Evolutionary conservation across 2,113 vertebrate species (phyloP).

Genomic region (Ia io): DNA sequence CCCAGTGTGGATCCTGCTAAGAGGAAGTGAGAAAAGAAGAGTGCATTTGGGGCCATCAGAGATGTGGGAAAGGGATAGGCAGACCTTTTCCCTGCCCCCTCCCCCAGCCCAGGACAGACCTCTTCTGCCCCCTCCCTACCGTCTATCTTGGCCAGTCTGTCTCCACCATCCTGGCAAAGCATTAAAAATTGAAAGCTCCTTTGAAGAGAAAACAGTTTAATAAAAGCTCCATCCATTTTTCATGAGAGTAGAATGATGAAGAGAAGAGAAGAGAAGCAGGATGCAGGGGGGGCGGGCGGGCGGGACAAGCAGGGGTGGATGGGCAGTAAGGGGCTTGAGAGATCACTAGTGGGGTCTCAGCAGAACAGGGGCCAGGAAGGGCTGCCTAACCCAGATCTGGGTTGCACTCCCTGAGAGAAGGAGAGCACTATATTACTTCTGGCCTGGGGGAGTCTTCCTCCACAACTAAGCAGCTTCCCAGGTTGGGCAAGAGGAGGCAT

Average conservation of each 20-base stretch:
- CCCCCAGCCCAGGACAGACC: neutral
- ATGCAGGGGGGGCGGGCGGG: neutral
- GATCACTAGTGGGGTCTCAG: neutral
- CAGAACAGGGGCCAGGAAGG: neutral
- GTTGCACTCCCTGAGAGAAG: neutral
- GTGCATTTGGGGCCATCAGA: neutral
- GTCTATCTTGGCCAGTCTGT: slow-evolving; percentile 47
- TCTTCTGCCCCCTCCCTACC: neutral
- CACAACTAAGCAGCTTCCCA: neutral
- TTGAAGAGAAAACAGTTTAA: slow-evolving; percentile 75
- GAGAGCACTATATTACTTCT: neutral
- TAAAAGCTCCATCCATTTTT: slow-evolving; percentile 76
- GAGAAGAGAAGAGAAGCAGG: slow-evolving; percentile 20
- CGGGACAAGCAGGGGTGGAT: neutral
- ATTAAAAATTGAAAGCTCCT: slow-evolving; percentile 75
- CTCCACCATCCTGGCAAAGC: slow-evolving; percentile 24
- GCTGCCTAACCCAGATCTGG: neutral
- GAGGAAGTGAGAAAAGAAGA: neutral
- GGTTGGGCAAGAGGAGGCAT: neutral
- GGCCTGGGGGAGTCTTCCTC: neutral
- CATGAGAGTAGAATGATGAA: slow-evolving; percentile 58
- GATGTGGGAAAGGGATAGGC: neutral
- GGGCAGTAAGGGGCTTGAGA: neutral
- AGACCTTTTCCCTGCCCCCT: neutral
- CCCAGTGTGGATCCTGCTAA: neutral